A percentile compares a stretch with the other conserved stretches of the same genome.
phyloP scores from a whole-genome alignment of 1,140 invertebrate species.

The Ganaspis sp. region DNA sequence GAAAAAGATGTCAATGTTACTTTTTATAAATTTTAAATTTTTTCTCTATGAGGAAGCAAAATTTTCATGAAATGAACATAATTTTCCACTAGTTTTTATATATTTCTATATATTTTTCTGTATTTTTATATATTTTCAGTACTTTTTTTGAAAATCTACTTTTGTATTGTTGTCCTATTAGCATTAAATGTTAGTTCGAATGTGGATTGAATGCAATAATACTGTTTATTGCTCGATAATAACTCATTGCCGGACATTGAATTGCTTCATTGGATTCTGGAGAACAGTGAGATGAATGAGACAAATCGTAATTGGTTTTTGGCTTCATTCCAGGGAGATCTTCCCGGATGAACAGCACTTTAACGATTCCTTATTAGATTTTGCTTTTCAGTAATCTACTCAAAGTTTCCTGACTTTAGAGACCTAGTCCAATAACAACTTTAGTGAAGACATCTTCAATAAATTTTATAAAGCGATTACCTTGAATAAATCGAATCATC shows the following conservation, averaged over 20 bases:
- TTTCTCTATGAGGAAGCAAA: no score
- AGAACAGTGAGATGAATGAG: constrained; percentile 35
- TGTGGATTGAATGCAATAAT: not conserved
- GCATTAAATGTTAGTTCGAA: not conserved
- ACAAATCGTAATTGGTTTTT: constrained; percentile 51
- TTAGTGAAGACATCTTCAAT: not conserved
- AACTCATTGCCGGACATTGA: constrained; percentile 1
- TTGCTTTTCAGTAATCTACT: constrained; percentile 42
- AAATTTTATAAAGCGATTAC: not conserved
- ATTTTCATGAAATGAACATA: no score
- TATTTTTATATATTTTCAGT: no score
- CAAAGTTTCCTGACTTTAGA: constrained; percentile 36
- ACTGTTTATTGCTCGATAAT: not conserved
- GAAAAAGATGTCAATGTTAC: no score
- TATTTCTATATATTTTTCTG: no score
- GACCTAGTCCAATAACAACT: constrained; percentile 13
- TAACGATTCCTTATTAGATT: constrained; percentile 28
- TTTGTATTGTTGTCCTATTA: no score
- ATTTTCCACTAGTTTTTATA: no score
- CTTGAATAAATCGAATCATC: not conserved
- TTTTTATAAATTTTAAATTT: no score
- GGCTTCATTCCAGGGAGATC: constrained; percentile 28
- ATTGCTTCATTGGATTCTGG: constrained; percentile 2
- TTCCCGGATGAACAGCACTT: constrained; percentile 17
- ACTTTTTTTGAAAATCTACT: no score